These are phyloP conservation scores for Gracilinanus agilis DNA, from an alignment of 2,113 vertebrate species.

Conservation along the genomic window DNA sequence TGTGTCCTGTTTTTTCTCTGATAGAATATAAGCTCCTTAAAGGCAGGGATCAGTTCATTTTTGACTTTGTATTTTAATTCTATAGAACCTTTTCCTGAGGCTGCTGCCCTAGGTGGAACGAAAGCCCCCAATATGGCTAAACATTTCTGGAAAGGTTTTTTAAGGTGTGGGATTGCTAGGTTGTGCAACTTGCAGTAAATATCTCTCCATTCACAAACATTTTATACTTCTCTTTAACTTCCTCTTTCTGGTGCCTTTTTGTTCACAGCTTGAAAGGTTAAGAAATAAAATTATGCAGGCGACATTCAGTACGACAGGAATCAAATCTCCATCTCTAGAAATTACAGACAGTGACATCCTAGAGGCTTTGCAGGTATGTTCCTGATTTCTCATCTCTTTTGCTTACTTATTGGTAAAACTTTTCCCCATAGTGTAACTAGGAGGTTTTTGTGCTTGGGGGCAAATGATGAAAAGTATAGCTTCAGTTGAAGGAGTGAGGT, in stretches of 20 bases:
- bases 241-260: neutral
- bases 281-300: constrained; percentile 84
- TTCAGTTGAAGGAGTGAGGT: neutral
- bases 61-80: neutral
- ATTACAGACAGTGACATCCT: constrained; percentile 78
- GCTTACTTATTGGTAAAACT: neutral
- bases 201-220: neutral
- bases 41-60: no score
- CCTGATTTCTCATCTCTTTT: accelerated
- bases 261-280: constrained; percentile 81
- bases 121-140: neutral
- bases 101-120: neutral
- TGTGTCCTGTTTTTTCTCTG: no score
- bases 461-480: neutral
- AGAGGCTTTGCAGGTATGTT: constrained; percentile 81
- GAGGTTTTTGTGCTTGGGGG: neutral
- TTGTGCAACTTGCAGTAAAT: neutral
- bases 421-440: neutral
- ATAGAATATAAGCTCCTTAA: no score
- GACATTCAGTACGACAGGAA: constrained; percentile 52
- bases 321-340: constrained; percentile 53
- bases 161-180: neutral
- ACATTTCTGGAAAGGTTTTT: neutral
- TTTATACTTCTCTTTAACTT: neutral
- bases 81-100: neutral